These are phyloP conservation scores for Rhabdophis nuchalis DNA, from an alignment of 2,797 vertebrate species.

Conservation along the genomic window DNA sequence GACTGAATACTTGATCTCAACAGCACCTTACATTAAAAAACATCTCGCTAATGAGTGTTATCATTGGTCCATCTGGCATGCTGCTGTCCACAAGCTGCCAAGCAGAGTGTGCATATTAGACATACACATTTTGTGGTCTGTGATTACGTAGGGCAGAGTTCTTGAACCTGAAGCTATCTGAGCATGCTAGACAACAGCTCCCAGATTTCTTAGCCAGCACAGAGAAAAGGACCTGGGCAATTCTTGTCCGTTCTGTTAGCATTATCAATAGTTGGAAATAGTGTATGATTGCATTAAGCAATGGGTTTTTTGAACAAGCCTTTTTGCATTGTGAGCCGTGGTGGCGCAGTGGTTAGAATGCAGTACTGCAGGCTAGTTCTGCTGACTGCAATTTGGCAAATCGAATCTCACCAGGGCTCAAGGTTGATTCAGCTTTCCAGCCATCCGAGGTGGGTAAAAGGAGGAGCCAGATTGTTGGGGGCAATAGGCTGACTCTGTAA, in stretches of 20 bases:
- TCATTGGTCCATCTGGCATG: not conserved
- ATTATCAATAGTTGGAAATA: too few species aligned
- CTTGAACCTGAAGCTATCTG: not conserved
- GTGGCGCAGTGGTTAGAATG: too few species aligned
- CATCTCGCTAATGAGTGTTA: not conserved
- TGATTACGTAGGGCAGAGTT: not conserved
- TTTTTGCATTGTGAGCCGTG: not conserved
- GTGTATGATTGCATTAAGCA: not conserved
- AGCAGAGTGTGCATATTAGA: not conserved
- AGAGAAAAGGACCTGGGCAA: not conserved
- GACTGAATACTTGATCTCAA: not conserved
- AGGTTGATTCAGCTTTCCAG: too few species aligned
- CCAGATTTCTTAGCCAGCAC: not conserved
- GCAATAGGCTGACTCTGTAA: too few species aligned
- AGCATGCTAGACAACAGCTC: not conserved
- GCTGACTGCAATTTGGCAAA: too few species aligned
- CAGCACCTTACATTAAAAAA: not conserved
- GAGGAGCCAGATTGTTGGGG: too few species aligned
- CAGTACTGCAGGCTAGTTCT: too few species aligned
- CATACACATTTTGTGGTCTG: not conserved
- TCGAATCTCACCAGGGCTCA: too few species aligned
- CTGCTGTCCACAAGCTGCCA: not conserved
- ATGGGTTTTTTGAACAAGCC: not conserved
- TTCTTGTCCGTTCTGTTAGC: not conserved
- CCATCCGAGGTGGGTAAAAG: too few species aligned